A percentile compares a stretch with the other conserved stretches of the same genome.
Evolutionary conservation across 2,113 vertebrate genomes (phyloP).

Genomic region (Cercopithecus mona): DNA sequence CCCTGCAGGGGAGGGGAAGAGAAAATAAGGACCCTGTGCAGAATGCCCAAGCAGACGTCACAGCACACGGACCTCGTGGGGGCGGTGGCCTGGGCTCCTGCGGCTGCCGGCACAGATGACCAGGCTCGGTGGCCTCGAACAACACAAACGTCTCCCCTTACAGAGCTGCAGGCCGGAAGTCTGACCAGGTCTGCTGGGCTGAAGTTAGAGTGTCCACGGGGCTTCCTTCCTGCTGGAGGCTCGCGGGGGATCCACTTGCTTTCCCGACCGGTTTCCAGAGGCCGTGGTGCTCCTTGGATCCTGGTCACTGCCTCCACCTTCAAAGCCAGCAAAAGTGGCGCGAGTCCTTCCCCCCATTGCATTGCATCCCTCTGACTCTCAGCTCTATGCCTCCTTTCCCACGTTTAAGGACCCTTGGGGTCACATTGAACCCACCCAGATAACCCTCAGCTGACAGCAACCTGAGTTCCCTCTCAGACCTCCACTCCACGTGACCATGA

Average conservation of each 20-base stretch:
- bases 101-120: fast-evolving
- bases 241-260: fast-evolving
- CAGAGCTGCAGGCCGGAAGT: fast-evolving
- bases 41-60: too few relatives aligned
- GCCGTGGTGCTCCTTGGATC: fast-evolving
- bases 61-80: fast-evolving
- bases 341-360: fast-evolving
- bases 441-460: fast-evolving
- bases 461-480: not conserved
- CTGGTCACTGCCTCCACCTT: not conserved
- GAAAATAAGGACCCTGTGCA: not conserved
- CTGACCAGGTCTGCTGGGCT: not conserved
- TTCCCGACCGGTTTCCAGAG: not conserved
- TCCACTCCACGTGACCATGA: fast-evolving
- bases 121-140: fast-evolving
- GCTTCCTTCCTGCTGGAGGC: not conserved
- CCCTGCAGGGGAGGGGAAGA: fast-evolving
- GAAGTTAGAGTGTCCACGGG: fast-evolving
- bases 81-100: fast-evolving
- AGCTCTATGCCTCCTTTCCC: not conserved
- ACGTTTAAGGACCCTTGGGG: not conserved
- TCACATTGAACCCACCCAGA: fast-evolving
- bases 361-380: too few relatives aligned
- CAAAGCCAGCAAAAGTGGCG: fast-evolving
- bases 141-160: fast-evolving